phyloP scores from a whole-genome alignment of 35 echinoderm and acorn worm genomes.

The Chiridota heheva region DNA sequence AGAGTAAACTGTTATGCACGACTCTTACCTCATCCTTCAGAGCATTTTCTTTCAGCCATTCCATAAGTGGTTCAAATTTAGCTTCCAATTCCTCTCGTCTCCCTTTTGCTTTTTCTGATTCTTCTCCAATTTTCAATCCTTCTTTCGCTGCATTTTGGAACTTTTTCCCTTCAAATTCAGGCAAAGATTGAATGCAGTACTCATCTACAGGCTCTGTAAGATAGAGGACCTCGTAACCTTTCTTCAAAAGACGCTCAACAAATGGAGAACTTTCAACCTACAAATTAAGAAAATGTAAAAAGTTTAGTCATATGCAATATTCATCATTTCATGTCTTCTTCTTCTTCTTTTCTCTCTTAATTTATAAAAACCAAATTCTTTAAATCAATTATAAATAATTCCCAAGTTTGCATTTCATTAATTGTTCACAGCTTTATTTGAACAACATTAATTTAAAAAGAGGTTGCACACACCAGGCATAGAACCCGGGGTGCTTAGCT shows the following conservation, averaged over 20 bases:
- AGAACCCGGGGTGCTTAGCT: too few species aligned
- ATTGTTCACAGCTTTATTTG: too few species aligned
- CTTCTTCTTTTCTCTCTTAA: background rate
- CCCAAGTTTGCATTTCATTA: background rate
- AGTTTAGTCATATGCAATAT: background rate
- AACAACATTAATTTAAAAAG: too few species aligned
- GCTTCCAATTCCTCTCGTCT: constrained; percentile 79
- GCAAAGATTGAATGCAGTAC: constrained; percentile 96
- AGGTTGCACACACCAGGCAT: too few species aligned
- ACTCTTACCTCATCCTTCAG: constrained; percentile 93
- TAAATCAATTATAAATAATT: background rate
- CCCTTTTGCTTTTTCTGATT: constrained; percentile 83
- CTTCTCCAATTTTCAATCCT: constrained; percentile 77
- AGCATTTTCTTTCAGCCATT: constrained; percentile 93
- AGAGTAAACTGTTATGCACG: too few species aligned
- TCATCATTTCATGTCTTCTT: background rate
- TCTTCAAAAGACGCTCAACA: constrained; percentile 88
- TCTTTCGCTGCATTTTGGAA: constrained; percentile 99
- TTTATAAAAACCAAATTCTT: background rate
- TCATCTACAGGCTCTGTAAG: constrained; percentile 97
- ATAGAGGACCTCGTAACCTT: constrained; percentile 93
- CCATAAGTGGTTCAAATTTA: constrained; percentile 84
- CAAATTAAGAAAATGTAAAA: background rate
- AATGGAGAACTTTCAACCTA: constrained; percentile 93
- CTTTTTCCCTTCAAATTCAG: constrained; percentile 98